A percentile compares a stretch with the other conserved stretches of the same genome.
These are phyloP conservation scores for Pomatostomus ruficeps DNA, from an alignment of 2,113 vertebrate species.

Conservation along the genomic window DNA sequence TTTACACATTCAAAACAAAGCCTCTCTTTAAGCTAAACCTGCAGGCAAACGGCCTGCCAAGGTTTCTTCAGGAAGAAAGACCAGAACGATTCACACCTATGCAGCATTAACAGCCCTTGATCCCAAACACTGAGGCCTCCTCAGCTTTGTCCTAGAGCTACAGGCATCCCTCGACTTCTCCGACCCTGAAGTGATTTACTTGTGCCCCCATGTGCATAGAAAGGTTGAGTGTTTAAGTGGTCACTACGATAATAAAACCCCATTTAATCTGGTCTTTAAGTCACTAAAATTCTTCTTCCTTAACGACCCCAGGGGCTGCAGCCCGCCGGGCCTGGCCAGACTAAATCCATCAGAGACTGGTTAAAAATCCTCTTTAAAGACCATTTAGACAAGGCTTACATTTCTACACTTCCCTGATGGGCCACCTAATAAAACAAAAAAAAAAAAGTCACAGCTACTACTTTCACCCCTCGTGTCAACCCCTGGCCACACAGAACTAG, in stretches of 20 bases:
- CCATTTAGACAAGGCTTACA: slow-evolving; percentile 66
- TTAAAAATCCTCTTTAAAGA: slow-evolving; percentile 54
- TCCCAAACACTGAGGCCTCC: slow-evolving; percentile 51
- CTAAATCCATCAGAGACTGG: background rate
- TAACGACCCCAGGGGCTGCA: background rate
- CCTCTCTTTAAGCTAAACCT: slow-evolving; percentile 70
- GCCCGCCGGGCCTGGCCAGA: background rate
- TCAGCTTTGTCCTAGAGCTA: slow-evolving; percentile 51
- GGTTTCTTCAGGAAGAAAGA: slow-evolving; percentile 62
- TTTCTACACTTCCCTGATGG: slow-evolving; percentile 64
- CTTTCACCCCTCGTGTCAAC: slow-evolving; percentile 57
- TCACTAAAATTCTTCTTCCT: slow-evolving; percentile 20
- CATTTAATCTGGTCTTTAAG: slow-evolving; percentile 61
- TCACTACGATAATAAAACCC: slow-evolving; percentile 48
- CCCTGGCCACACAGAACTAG: slow-evolving; percentile 68
- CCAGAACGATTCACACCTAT: slow-evolving; percentile 62
- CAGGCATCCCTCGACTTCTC: slow-evolving; percentile 62
- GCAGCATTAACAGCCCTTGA: slow-evolving; percentile 67
- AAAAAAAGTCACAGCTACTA: slow-evolving; percentile 61
- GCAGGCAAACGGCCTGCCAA: slow-evolving; percentile 68
- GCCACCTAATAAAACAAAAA: slow-evolving; percentile 27
- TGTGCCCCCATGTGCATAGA: slow-evolving; percentile 65
- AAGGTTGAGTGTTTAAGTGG: slow-evolving; percentile 65
- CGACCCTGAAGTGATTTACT: slow-evolving; percentile 56
- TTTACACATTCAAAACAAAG: slow-evolving; percentile 76